Percentiles rank a stretch among this genome's conserved stretches.
Conservation (phyloP, 2,888 invertebrate species). For the Diaperis boleti region DNA sequence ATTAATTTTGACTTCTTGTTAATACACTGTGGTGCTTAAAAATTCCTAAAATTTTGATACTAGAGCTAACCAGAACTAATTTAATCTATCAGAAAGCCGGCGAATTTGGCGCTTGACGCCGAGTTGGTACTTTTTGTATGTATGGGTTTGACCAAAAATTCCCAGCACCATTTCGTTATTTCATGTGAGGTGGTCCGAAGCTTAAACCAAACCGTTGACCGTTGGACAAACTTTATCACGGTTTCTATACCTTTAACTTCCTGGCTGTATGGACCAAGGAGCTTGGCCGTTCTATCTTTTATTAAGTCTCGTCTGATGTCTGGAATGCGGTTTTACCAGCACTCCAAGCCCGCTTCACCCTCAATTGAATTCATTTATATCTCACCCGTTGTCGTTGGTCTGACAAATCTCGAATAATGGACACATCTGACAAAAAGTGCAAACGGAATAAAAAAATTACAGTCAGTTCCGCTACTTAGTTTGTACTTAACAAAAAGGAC, state of each 20-base stretch:
- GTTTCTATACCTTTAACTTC: constrained; percentile 41
- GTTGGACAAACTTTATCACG: constrained; percentile 37
- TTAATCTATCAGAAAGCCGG: too few relatives aligned
- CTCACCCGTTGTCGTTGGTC: constrained; percentile 29
- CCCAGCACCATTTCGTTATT: too few relatives aligned
- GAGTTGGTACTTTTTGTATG: too few relatives aligned
- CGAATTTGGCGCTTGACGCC: too few relatives aligned
- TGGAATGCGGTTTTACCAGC: constrained; percentile 54
- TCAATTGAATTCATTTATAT: constrained; percentile 46
- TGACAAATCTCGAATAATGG: neutral
- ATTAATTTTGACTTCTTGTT: too few relatives aligned
- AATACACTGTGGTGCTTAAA: too few relatives aligned
- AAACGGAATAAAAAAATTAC: constrained; percentile 6
- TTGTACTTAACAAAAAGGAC: too few relatives aligned
- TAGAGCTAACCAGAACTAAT: too few relatives aligned
- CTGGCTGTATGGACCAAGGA: constrained; percentile 44
- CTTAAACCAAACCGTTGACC: constrained; percentile 34
- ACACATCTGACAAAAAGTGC: constrained; percentile 6
- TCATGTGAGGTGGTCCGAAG: constrained; percentile 32
- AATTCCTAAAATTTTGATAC: too few relatives aligned
- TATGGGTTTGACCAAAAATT: too few relatives aligned
- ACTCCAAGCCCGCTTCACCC: constrained; percentile 45
- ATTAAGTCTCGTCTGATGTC: constrained; percentile 52
- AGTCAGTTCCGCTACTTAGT: too few relatives aligned
- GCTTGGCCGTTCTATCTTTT: constrained; percentile 48